A percentile compares a stretch with the other conserved stretches of the same genome.
Evolutionary conservation across 2,888 invertebrate genomes (phyloP).

Genomic region (Epicampocera succincta): DNA sequence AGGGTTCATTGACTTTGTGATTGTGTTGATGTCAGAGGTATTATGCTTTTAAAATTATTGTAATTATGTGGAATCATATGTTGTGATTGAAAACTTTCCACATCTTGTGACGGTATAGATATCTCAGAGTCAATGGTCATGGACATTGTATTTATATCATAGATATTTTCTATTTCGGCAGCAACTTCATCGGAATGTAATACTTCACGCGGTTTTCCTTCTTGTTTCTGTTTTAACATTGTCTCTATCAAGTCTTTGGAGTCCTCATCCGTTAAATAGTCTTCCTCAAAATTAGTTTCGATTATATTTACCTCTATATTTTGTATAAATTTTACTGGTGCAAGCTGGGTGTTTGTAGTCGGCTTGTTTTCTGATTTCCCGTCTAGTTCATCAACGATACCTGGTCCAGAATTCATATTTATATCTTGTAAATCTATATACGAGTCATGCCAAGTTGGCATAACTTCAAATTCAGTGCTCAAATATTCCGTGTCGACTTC

Average conservation of each 20-base stretch:
- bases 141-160: conserved; percentile 29
- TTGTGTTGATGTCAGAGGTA: conserved; percentile 53
- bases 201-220: not conserved
- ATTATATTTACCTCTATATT: conserved; percentile 1
- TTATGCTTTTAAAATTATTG: conserved; percentile 37
- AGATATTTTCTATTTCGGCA: conserved; percentile 35
- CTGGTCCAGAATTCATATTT: conserved; percentile 11
- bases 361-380: no score
- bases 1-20: conserved; percentile 20
- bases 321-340: not conserved
- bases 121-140: conserved; percentile 43
- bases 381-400: no score
- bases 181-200: conserved; percentile 42
- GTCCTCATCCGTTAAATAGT: not conserved
- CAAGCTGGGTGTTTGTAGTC: no score
- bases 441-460: not conserved
- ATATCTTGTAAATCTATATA: not conserved
- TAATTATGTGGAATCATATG: conserved; percentile 38
- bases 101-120: not conserved
- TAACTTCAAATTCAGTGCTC: not conserved
- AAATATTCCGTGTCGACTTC: conserved; percentile 26
- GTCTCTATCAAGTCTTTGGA: conserved; percentile 14
- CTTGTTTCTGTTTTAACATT: no score
- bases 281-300: not conserved
- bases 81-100: conserved; percentile 8